A percentile compares a stretch with the other conserved stretches of the same genome.
phyloP scores from a whole-genome alignment of 2,113 vertebrate species.

The Neolamprologus hecqui region DNA sequence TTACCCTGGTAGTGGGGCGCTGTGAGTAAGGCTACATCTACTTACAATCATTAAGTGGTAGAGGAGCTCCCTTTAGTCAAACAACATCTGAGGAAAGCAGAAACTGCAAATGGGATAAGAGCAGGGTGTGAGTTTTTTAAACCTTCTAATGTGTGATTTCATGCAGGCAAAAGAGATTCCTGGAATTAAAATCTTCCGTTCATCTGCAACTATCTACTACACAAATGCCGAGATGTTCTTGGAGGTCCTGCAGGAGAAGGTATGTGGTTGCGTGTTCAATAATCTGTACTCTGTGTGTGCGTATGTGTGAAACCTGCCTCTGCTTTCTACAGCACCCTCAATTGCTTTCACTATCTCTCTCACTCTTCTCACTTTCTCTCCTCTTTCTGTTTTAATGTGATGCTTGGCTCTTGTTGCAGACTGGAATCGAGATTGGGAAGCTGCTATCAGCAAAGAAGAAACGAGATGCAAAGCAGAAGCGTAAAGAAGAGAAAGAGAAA shows the following conservation, averaged over 20 bases:
- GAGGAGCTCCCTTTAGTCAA: background rate
- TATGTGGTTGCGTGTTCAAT: slow-evolving; percentile 68
- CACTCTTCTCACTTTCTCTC: background rate
- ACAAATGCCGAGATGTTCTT: slow-evolving; percentile 85
- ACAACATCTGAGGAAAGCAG: background rate
- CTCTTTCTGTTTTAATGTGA: background rate
- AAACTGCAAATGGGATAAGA: background rate
- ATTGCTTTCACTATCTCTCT: slow-evolving; percentile 9
- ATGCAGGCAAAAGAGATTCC: slow-evolving; percentile 80
- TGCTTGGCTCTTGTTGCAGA: slow-evolving; percentile 56
- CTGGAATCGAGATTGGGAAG: slow-evolving; percentile 74
- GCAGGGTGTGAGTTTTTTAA: background rate
- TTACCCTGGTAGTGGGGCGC: background rate
- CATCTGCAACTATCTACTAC: slow-evolving; percentile 83
- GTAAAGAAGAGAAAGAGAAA: slow-evolving; percentile 65
- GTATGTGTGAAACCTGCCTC: background rate
- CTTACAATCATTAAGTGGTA: background rate
- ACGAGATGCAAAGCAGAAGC: slow-evolving; percentile 66
- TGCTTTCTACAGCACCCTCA: background rate
- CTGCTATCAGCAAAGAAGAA: slow-evolving; percentile 81
- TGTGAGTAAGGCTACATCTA: background rate
- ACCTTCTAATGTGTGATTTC: background rate
- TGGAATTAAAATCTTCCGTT: slow-evolving; percentile 86
- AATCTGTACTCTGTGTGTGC: slow-evolving; percentile 64
- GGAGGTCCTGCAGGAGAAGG: slow-evolving; percentile 81